Conservation (phyloP, 2,797 vertebrate genomes). For the Rhodeus uyekii region DNA sequence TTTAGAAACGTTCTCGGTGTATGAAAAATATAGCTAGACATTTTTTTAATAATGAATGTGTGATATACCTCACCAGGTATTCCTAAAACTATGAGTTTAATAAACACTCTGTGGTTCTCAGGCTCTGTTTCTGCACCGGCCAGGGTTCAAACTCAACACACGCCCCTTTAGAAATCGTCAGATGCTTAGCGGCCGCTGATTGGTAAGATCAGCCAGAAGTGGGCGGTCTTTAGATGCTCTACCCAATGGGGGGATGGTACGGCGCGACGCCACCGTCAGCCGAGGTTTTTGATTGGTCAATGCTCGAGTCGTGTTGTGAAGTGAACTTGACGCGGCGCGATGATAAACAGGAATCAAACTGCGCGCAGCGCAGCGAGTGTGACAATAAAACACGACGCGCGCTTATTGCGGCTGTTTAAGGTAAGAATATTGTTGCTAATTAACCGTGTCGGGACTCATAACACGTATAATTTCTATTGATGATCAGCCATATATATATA, state of each 20-base stretch:
- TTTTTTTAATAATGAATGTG: neutral
- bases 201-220: slow-evolving; percentile 51
- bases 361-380: neutral
- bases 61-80: neutral
- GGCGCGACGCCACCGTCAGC: slow-evolving; percentile 61
- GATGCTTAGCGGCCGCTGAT: slow-evolving; percentile 48
- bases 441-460: neutral
- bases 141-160: neutral
- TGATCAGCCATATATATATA: no score
- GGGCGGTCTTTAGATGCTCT: slow-evolving; percentile 53
- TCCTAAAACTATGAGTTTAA: neutral
- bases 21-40: neutral
- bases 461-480: neutral
- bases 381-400: neutral
- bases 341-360: neutral
- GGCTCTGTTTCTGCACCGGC: no score
- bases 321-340: neutral
- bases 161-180: neutral
- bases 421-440: neutral
- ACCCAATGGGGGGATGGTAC: slow-evolving; percentile 63
- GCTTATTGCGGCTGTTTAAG: neutral
- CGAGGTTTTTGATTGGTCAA: slow-evolving; percentile 65
- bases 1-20: neutral
- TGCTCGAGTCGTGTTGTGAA: neutral
- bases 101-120: neutral